Evolutionary conservation across 2,888 invertebrate genomes (phyloP).

Genomic region (Acanthopleura granulata): DNA sequence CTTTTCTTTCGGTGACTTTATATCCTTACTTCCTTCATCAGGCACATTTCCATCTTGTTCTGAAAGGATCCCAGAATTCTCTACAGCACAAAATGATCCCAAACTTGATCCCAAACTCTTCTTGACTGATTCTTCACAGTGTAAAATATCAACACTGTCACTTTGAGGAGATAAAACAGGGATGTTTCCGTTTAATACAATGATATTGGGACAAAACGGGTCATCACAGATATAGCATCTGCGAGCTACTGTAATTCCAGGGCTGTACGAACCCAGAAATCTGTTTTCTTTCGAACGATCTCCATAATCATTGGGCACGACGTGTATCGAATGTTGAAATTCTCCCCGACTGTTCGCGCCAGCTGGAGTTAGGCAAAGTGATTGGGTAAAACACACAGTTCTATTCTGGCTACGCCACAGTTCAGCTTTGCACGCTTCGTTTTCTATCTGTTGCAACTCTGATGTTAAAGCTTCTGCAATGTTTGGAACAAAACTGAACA

Average conservation of each 20-base stretch:
- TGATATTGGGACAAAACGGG: conserved; percentile 10
- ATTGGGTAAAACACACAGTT: not conserved
- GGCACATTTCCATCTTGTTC: too few species aligned
- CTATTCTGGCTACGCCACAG: not conserved
- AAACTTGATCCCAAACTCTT: not conserved
- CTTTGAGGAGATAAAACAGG: too few species aligned
- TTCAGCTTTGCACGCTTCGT: not conserved
- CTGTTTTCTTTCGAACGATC: not conserved
- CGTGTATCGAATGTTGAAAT: conserved; percentile 6
- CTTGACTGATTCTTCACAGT: not conserved
- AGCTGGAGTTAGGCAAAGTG: not conserved
- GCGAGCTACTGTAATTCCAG: not conserved
- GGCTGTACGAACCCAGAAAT: not conserved
- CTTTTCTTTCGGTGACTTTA: too few species aligned
- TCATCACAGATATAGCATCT: conserved; percentile 16
- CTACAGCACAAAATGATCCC: too few species aligned
- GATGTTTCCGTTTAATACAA: not conserved
- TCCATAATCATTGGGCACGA: conserved; percentile 1
- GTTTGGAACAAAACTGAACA: conserved; percentile 17
- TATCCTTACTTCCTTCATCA: too few species aligned
- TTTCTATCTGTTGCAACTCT: not conserved
- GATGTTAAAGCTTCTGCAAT: not conserved
- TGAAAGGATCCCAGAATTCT: too few species aligned
- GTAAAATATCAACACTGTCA: not conserved
- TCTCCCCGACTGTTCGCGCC: not conserved